phyloP scores from a whole-genome alignment of 2,888 invertebrate genomes.

The Camptogramma bilineatum region DNA sequence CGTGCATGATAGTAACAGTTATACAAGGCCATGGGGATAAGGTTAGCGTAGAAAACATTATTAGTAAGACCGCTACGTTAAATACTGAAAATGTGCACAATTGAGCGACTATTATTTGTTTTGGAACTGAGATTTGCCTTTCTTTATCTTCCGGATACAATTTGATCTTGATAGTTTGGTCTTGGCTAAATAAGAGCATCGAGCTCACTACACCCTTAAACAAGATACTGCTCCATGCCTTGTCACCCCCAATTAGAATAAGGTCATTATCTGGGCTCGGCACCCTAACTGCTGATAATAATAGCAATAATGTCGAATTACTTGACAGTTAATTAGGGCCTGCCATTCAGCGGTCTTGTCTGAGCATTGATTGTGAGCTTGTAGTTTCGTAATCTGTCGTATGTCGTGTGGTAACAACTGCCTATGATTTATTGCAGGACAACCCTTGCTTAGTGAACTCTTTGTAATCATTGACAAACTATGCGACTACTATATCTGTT shows the following conservation, averaged over 20 bases:
- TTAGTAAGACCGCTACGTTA: not conserved
- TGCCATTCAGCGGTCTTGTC: constrained; percentile 72
- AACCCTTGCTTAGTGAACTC: constrained; percentile 66
- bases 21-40: constrained; percentile 30
- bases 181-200: not conserved
- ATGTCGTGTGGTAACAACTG: constrained; percentile 64
- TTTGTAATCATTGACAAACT: constrained; percentile 79
- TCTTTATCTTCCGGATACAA: not conserved
- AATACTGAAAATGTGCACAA: not conserved
- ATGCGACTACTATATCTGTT: constrained; percentile 70
- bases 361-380: constrained; percentile 62
- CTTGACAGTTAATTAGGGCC: constrained; percentile 82
- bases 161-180: not conserved
- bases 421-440: constrained; percentile 71
- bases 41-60: constrained; percentile 7
- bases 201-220: not conserved
- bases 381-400: constrained; percentile 76
- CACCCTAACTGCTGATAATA: constrained; percentile 55
- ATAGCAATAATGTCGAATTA: constrained; percentile 74
- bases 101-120: not conserved
- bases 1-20: constrained; percentile 30
- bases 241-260: constrained; percentile 9
- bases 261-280: constrained; percentile 41
- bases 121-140: not conserved
- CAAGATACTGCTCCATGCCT: not conserved